Evolutionary conservation across 2,113 vertebrate genomes (phyloP).

Genomic region (Chaenocephalus aceratus): DNA sequence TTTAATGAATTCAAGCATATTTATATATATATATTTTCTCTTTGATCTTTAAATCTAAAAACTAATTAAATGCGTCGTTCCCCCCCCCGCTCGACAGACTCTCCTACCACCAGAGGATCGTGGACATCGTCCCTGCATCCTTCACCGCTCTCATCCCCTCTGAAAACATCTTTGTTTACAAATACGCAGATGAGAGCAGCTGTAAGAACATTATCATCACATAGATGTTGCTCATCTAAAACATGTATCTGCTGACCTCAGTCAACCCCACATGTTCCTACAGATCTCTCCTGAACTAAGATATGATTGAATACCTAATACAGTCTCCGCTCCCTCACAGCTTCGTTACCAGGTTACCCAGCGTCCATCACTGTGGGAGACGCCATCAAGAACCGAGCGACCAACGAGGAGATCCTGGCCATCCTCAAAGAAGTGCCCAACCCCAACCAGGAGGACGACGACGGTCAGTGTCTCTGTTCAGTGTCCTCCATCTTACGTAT

Average conservation of each 20-base stretch:
- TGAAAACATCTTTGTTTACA: slow-evolving; percentile 91
- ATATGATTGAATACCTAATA: neutral
- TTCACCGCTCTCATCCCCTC: slow-evolving; percentile 94
- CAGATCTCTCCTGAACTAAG: neutral
- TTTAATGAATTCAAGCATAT: neutral
- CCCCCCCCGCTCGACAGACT: slow-evolving; percentile 83
- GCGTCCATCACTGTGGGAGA: slow-evolving; percentile 88
- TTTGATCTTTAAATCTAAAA: neutral
- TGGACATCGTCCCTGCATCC: slow-evolving; percentile 94
- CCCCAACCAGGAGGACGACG: slow-evolving; percentile 97
- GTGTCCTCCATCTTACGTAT: no score
- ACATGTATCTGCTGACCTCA: neutral
- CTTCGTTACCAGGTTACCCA: slow-evolving; percentile 91
- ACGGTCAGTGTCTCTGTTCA: slow-evolving; percentile 81
- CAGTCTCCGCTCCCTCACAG: slow-evolving; percentile 71
- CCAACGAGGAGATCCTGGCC: slow-evolving; percentile 94
- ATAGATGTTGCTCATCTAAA: neutral
- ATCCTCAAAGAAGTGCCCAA: slow-evolving; percentile 96
- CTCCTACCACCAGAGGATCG: slow-evolving; percentile 96
- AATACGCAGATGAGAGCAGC: slow-evolving; percentile 91
- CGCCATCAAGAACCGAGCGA: slow-evolving; percentile 96
- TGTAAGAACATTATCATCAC: slow-evolving; percentile 83
- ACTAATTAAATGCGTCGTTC: neutral
- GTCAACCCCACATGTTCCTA: neutral
- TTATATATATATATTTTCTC: neutral